These are phyloP conservation scores for Pantherophis vulpinus DNA, from an alignment of 2,797 vertebrate genomes.

Conservation along the genomic window DNA sequence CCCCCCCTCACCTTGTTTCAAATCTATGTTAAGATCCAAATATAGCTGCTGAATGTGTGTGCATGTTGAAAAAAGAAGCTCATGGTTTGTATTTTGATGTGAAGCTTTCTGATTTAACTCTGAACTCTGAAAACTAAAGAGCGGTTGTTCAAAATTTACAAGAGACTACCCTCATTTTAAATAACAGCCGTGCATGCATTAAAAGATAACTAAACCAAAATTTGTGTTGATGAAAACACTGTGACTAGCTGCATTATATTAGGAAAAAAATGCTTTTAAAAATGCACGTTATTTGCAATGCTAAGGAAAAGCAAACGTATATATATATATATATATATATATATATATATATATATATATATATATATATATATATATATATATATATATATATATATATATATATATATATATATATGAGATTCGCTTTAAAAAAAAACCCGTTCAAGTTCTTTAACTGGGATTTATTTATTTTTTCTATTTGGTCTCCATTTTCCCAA, in stretches of 20 bases:
- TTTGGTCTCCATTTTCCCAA: not conserved
- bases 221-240: not conserved
- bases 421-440: not conserved
- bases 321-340: no score
- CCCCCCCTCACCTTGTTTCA: not conserved
- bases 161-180: not conserved
- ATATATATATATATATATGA: no score
- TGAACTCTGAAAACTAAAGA: not conserved
- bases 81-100: not conserved
- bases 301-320: not conserved
- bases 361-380: no score
- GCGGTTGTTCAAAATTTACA: not conserved
- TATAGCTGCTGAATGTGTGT: not conserved
- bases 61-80: not conserved
- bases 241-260: not conserved
- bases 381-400: no score
- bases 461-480: not conserved
- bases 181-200: not conserved
- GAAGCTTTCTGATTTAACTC: not conserved
- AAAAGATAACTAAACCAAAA: not conserved
- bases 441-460: not conserved
- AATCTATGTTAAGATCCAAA: not conserved
- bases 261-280: not conserved
- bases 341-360: no score
- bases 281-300: not conserved